A percentile compares a stretch with the other conserved stretches of the same genome.
phyloP scores from a whole-genome alignment of 2,888 invertebrate genomes.

The Xanthorhoe designata region DNA sequence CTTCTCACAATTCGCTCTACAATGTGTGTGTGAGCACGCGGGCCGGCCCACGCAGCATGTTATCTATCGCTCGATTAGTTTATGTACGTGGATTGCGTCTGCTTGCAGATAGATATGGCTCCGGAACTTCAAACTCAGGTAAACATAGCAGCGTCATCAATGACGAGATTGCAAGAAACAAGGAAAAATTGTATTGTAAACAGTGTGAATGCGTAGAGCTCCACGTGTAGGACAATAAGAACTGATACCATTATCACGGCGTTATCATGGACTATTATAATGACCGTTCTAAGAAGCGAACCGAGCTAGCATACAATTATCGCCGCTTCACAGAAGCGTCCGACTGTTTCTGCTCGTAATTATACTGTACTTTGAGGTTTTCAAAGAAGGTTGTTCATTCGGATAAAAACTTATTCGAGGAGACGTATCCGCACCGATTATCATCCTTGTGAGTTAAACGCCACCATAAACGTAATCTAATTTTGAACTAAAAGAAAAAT shows the following conservation, averaged over 20 bases:
- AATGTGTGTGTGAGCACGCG: constrained; percentile 28
- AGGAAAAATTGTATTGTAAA: constrained; percentile 49
- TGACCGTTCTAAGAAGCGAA: constrained; percentile 69
- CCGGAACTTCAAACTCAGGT: not conserved
- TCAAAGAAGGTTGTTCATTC: constrained; percentile 43
- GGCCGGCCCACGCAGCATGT: constrained; percentile 30
- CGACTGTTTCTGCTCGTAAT: constrained; percentile 59
- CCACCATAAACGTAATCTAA: not conserved
- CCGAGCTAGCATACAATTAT: constrained; percentile 69
- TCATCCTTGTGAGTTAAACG: not conserved
- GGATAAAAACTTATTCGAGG: constrained; percentile 37
- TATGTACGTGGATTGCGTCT: constrained; percentile 19
- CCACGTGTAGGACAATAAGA: constrained; percentile 57
- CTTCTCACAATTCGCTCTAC: constrained; percentile 30
- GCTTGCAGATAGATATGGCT: not conserved
- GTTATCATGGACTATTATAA: constrained; percentile 70
- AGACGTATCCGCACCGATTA: constrained; percentile 13
- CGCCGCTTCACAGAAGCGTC: constrained; percentile 70
- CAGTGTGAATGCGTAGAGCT: constrained; percentile 40
- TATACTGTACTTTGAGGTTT: constrained; percentile 50
- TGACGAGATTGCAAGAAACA: constrained; percentile 43
- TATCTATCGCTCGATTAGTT: constrained; percentile 36
- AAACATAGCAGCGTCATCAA: constrained; percentile 30
- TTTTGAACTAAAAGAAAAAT: not conserved
- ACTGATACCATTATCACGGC: constrained; percentile 73